Percentiles rank a stretch among this genome's conserved stretches.
Evolutionary conservation across 1,140 invertebrate species (phyloP).

Genomic region (Adoxophyes honmai): DNA sequence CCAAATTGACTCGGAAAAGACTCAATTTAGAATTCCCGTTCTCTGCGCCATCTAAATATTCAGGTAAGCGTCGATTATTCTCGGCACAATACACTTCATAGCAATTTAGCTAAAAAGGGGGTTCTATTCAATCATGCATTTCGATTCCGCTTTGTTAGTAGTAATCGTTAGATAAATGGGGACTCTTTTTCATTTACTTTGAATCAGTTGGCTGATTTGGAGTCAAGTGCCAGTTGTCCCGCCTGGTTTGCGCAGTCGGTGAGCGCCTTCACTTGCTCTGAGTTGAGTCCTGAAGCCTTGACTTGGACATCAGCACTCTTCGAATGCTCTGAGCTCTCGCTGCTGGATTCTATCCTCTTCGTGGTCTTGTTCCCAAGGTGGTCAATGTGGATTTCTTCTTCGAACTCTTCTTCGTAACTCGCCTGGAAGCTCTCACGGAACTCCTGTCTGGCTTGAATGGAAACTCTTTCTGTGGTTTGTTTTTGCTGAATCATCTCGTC

Average conservation of each 20-base stretch:
- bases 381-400: constrained; percentile 72
- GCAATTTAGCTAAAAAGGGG: too few relatives aligned
- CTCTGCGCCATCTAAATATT: neutral
- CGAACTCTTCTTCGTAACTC: constrained; percentile 72
- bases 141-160: neutral
- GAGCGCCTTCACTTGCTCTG: constrained; percentile 67
- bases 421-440: constrained; percentile 68
- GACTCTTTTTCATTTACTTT: constrained; percentile 45
- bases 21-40: neutral
- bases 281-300: constrained; percentile 69
- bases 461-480: constrained; percentile 60
- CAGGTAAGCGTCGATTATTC: too few relatives aligned
- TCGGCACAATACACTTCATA: too few relatives aligned
- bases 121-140: neutral
- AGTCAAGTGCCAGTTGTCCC: constrained; percentile 67
- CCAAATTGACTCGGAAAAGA: neutral
- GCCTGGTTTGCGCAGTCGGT: constrained; percentile 74
- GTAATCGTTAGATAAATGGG: neutral
- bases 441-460: constrained; percentile 71
- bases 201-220: constrained; percentile 62
- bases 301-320: constrained; percentile 72
- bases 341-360: constrained; percentile 66
- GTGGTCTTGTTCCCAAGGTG: constrained; percentile 68
- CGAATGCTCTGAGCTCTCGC: constrained; percentile 69
- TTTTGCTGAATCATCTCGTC: constrained; percentile 64